Percentiles rank a stretch among this genome's conserved stretches.
Conservation (phyloP, 1,140 invertebrate genomes). For the Chironomus striatipennis region DNA sequence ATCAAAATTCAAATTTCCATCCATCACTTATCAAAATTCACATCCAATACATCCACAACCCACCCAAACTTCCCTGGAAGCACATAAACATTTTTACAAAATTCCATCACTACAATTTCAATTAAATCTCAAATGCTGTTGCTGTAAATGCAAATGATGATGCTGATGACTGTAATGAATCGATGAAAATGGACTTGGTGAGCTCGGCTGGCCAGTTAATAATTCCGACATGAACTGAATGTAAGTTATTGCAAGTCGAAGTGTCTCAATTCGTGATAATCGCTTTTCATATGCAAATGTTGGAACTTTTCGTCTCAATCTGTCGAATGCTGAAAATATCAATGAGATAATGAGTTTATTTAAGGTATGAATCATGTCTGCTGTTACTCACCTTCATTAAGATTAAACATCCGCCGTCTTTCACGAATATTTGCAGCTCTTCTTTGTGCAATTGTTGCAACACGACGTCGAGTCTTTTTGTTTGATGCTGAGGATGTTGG, state of each 20-base stretch:
- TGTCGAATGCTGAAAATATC: conserved; percentile 71
- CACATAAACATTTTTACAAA: background rate
- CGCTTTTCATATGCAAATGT: conserved; percentile 99
- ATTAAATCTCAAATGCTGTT: background rate
- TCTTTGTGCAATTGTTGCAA: conserved; percentile 81
- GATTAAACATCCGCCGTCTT: conserved; percentile 89
- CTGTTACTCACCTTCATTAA: conserved; percentile 60
- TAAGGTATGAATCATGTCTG: background rate
- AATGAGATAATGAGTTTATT: background rate
- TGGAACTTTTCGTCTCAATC: conserved; percentile 85
- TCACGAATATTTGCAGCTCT: conserved; percentile 92
- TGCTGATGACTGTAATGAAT: conserved; percentile 11
- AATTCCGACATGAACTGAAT: conserved; percentile 95
- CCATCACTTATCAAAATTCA: no score
- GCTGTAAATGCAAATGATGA: conserved; percentile 15
- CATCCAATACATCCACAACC: no score
- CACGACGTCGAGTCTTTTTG: conserved; percentile 76
- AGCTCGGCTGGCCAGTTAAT: conserved; percentile 50
- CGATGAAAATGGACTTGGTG: background rate
- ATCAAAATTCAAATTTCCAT: no score
- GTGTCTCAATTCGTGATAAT: conserved; percentile 93
- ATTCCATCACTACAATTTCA: background rate
- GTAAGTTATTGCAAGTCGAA: conserved; percentile 94
- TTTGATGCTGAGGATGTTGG: conserved; percentile 31
- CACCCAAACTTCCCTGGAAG: no score